These are phyloP conservation scores for Pogonocichla stellata DNA, from an alignment of 2,113 vertebrate genomes.

Conservation along the genomic window DNA sequence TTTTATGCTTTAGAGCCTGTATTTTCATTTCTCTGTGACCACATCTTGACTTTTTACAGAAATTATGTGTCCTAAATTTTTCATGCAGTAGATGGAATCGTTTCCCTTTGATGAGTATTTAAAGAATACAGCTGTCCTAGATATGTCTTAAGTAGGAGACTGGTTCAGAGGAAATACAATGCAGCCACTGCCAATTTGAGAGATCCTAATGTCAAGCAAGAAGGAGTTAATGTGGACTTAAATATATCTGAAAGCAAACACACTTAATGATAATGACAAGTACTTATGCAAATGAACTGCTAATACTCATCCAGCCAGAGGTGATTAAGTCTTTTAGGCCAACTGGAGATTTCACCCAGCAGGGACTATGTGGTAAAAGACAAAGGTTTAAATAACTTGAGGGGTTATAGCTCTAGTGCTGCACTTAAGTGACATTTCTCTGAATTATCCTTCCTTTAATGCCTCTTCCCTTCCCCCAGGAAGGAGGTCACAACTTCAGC, in stretches of 20 bases:
- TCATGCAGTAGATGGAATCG: background rate
- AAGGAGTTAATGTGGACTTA: slow-evolving; percentile 58
- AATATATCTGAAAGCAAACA: slow-evolving; percentile 65
- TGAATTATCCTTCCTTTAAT: background rate
- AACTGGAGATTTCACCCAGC: slow-evolving; percentile 56
- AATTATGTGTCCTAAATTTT: background rate
- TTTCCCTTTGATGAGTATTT: background rate
- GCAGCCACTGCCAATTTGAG: background rate
- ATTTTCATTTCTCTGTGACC: background rate
- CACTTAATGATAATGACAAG: slow-evolving; percentile 65
- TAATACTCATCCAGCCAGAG: slow-evolving; percentile 62
- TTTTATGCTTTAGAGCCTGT: background rate
- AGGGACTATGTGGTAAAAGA: background rate
- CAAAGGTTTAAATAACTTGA: slow-evolving; percentile 20
- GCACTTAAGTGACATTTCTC: background rate
- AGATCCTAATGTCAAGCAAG: background rate
- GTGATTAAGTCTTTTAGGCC: slow-evolving; percentile 57
- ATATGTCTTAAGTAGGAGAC: background rate
- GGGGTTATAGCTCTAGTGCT: slow-evolving; percentile 3
- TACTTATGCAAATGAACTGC: slow-evolving; percentile 63
- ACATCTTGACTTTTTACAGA: background rate
- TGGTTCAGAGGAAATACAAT: background rate
- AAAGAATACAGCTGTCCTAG: background rate
- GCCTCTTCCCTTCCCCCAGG: background rate
- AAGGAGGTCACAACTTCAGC: slow-evolving; percentile 6